These are phyloP conservation scores for Panthera tigris DNA, from an alignment of 2,113 vertebrate genomes.

Conservation along the genomic window DNA sequence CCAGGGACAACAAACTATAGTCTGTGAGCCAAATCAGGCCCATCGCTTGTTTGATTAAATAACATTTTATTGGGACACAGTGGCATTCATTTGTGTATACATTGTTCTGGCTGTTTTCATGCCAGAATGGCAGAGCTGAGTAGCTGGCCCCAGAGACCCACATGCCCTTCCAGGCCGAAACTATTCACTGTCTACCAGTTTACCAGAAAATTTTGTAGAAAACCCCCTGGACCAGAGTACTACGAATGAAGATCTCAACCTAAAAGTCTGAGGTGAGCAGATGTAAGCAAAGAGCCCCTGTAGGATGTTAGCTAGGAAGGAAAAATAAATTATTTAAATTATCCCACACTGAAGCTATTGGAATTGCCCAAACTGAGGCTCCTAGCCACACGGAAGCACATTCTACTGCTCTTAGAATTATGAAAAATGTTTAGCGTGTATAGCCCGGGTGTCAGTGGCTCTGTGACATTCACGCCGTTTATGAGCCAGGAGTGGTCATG, in stretches of 20 bases:
- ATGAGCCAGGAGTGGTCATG: background rate
- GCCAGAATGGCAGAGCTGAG: too few relatives aligned
- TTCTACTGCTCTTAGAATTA: background rate
- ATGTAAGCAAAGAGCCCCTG: background rate
- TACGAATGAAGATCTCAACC: too few relatives aligned
- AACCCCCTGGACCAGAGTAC: too few relatives aligned
- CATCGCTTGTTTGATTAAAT: background rate
- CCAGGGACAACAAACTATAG: accelerated
- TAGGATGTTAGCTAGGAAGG: background rate
- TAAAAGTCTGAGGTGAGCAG: too few relatives aligned
- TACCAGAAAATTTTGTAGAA: too few relatives aligned
- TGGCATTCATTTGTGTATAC: background rate
- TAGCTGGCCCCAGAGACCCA: background rate
- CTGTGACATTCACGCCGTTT: accelerated
- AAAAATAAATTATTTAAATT: background rate
- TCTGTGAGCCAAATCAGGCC: too few relatives aligned
- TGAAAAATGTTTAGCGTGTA: accelerated
- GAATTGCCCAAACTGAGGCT: background rate
- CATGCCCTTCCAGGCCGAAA: background rate
- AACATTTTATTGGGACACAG: background rate
- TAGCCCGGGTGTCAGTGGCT: background rate
- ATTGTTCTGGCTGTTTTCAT: background rate
- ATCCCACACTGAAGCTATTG: accelerated
- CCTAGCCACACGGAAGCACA: background rate
- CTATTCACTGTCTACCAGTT: too few relatives aligned